phyloP scores from a whole-genome alignment of 2,888 invertebrate species.

The Drosophila pseudotakahashii region DNA sequence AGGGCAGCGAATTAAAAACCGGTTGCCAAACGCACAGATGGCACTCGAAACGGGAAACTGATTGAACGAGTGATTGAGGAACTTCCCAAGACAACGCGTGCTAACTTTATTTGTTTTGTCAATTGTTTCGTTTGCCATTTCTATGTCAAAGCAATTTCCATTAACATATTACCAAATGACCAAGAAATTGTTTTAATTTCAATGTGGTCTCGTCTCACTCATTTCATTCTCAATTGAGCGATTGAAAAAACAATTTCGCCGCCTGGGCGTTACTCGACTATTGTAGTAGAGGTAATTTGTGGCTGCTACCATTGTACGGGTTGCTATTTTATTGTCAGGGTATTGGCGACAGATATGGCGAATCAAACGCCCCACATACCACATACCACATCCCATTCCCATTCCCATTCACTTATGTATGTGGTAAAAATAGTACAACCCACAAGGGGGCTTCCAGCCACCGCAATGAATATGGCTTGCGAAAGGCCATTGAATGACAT shows the following conservation, averaged over 20 bases:
- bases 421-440: slow-evolving; percentile 37
- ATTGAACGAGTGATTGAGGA: slow-evolving; percentile 51
- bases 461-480: slow-evolving; percentile 48
- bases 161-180: slow-evolving; percentile 36
- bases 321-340: slow-evolving; percentile 37
- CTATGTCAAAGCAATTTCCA: slow-evolving; percentile 27
- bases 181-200: slow-evolving; percentile 38
- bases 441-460: slow-evolving; percentile 57
- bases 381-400: too few species aligned
- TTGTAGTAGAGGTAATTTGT: slow-evolving; percentile 27
- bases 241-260: slow-evolving; percentile 31
- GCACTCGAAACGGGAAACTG: slow-evolving; percentile 40
- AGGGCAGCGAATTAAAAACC: slow-evolving; percentile 53
- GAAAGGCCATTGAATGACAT: slow-evolving; percentile 52
- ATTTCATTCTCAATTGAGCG: slow-evolving; percentile 28
- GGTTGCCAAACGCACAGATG: slow-evolving; percentile 39
- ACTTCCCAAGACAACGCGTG: slow-evolving; percentile 24
- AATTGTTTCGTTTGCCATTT: slow-evolving; percentile 27
- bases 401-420: background rate
- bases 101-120: slow-evolving; percentile 12
- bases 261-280: slow-evolving; percentile 41
- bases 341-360: slow-evolving; percentile 55
- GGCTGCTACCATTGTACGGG: slow-evolving; percentile 24
- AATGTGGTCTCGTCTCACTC: slow-evolving; percentile 10
- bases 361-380: slow-evolving; percentile 62